Evolutionary conservation across 2,113 vertebrate genomes (phyloP).

Genomic region (Lathamus discolor): DNA sequence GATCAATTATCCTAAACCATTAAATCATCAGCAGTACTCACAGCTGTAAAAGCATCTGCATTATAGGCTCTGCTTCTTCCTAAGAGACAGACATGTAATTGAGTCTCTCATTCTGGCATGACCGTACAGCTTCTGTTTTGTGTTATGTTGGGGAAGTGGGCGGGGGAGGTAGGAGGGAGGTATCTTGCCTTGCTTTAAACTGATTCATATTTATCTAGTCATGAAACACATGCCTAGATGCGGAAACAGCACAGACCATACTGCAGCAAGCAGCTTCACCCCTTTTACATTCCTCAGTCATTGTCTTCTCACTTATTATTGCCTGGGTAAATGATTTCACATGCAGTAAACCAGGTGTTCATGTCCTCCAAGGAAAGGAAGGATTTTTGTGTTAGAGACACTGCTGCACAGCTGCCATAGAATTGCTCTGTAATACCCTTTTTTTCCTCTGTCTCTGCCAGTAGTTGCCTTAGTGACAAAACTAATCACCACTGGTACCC

Average conservation of each 20-base stretch:
- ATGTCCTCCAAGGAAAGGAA: not conserved
- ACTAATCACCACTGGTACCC: not conserved
- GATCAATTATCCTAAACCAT: conserved; percentile 34
- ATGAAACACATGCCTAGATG: not conserved
- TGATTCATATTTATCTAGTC: not conserved
- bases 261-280: not conserved
- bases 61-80: conserved; percentile 10
- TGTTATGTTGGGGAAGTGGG: conserved; percentile 9
- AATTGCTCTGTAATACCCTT: not conserved
- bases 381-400: not conserved
- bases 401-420: not conserved
- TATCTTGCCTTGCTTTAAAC: conserved; percentile 14
- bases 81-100: conserved; percentile 29
- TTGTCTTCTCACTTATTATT: not conserved
- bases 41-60: conserved; percentile 69
- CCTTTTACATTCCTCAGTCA: not conserved
- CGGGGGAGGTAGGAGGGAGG: not conserved
- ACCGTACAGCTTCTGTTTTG: conserved; percentile 46
- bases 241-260: not conserved
- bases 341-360: not conserved
- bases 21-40: conserved; percentile 13
- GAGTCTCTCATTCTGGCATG: conserved; percentile 24
- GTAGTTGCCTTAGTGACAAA: conserved; percentile 65
- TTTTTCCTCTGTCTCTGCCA: not conserved
- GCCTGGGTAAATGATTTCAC: not conserved